Evolutionary conservation across 35 echinoderm and acorn worm genomes (phyloP).

Genomic region (Amphiura filiformis): DNA sequence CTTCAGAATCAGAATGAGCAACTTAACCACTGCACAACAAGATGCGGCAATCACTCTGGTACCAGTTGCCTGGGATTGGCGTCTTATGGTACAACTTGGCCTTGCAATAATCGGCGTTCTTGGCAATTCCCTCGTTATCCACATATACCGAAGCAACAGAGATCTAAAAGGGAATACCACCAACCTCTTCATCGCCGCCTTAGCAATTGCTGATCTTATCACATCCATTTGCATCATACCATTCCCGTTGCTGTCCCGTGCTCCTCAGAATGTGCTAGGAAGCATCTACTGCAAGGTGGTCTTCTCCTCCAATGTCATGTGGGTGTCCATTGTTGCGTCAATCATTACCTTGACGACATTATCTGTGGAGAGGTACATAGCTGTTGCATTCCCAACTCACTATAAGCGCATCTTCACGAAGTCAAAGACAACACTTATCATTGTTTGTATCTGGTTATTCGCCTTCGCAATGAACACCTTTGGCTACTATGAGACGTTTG

Average conservation of each 20-base stretch:
- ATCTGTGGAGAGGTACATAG: background rate
- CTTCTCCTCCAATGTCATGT: background rate
- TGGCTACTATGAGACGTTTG: background rate
- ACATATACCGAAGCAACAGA: background rate
- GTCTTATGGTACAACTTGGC: background rate
- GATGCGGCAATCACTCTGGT: background rate
- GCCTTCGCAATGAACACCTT: background rate
- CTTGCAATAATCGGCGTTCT: background rate
- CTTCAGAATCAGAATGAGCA: no score
- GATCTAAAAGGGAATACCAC: background rate
- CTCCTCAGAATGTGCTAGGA: background rate
- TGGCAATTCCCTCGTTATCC: background rate
- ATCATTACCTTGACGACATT: background rate
- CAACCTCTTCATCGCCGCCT: background rate
- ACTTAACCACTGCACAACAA: no score
- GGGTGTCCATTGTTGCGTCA: background rate
- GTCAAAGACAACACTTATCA: background rate
- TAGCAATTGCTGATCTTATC: no score
- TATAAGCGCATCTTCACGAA: background rate
- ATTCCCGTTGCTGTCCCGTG: background rate
- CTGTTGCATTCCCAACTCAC: background rate
- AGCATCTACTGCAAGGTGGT: background rate
- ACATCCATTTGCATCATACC: background rate
- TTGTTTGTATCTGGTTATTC: background rate
- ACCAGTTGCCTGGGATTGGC: background rate